These are phyloP conservation scores for Teleogryllus occipitalis DNA, from an alignment of 1,140 invertebrate genomes.

Conservation along the genomic window DNA sequence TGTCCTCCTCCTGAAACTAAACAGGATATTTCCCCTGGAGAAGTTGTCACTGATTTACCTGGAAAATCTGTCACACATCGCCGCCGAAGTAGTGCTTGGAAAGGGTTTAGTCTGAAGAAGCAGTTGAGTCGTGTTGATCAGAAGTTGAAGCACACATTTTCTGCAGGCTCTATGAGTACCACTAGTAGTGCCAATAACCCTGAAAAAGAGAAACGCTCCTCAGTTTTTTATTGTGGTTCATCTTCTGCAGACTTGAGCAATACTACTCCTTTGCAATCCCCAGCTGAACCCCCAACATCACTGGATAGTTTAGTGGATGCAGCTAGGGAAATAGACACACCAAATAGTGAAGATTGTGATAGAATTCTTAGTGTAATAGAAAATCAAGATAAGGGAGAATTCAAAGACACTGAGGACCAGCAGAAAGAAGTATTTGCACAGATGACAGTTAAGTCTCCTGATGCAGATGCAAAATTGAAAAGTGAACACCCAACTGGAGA, in stretches of 20 bases:
- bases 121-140: constrained; percentile 60
- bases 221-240: constrained; percentile 17
- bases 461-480: neutral
- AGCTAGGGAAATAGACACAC: neutral
- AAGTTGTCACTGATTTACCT: constrained; percentile 8
- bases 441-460: neutral
- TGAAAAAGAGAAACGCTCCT: constrained; percentile 6
- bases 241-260: constrained; percentile 6
- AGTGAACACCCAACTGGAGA: neutral
- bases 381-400: neutral
- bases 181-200: neutral
- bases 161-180: constrained; percentile 4
- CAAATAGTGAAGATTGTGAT: neutral
- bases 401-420: neutral
- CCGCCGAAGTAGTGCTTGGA: constrained; percentile 32
- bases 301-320: neutral
- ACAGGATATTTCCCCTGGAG: neutral
- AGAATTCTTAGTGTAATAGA: neutral
- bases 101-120: constrained; percentile 65
- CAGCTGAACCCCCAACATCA: neutral
- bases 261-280: constrained; percentile 2
- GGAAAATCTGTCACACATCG: constrained; percentile 13
- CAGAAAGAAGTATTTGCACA: neutral
- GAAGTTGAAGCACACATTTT: constrained; percentile 19
- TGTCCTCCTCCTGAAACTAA: neutral